Conservation (phyloP, 2,797 vertebrate species). For the Helarctos malayanus region DNA sequence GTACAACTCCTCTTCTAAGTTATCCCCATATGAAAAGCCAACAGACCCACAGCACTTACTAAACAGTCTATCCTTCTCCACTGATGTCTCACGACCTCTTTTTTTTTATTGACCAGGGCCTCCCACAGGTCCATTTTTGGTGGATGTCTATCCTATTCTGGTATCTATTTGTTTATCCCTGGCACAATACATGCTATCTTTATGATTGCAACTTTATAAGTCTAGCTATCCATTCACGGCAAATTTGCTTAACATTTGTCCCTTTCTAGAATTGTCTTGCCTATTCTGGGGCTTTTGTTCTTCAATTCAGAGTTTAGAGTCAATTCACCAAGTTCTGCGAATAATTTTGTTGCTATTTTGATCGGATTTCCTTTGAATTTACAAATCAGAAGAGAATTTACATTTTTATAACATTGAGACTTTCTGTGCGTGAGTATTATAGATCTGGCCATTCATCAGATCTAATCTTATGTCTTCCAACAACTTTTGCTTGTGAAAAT, state of each 20-base stretch:
- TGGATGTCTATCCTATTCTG: not conserved
- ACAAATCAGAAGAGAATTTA: not conserved
- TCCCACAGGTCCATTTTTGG: not conserved
- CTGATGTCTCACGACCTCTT: not conserved
- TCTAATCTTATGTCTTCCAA: not conserved
- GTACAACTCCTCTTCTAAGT: not conserved
- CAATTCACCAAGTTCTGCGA: not conserved
- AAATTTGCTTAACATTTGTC: not conserved
- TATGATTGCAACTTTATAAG: not conserved
- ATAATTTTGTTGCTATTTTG: not conserved
- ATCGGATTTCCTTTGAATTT: slow-evolving; percentile 60
- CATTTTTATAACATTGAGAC: not conserved
- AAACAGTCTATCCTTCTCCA: not conserved
- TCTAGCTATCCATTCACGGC: not conserved
- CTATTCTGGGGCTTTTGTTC: not conserved
- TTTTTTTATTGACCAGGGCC: not conserved
- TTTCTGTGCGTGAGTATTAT: not conserved
- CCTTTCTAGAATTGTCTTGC: not conserved
- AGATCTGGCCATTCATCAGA: not conserved
- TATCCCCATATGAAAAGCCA: not conserved
- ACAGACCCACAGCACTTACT: not conserved
- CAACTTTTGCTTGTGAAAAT: not conserved
- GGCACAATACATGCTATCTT: not conserved
- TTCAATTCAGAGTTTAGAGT: not conserved
- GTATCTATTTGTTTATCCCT: not conserved